phyloP scores from a whole-genome alignment of 2,888 invertebrate genomes.

The Patella pellucida region DNA sequence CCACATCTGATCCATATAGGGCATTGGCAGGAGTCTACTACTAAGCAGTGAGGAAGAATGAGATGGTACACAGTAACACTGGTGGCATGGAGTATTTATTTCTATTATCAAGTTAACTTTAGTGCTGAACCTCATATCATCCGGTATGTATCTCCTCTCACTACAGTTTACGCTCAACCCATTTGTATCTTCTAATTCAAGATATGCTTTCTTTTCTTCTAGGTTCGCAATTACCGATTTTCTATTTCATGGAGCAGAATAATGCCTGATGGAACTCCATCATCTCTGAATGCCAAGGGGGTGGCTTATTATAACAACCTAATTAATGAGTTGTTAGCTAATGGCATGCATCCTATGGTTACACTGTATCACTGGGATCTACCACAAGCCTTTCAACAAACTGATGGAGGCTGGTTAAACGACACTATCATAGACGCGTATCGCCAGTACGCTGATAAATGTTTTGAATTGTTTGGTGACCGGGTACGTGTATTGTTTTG shows the following conservation, averaged over 20 bases:
- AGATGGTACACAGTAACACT: too few relatives aligned
- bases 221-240: slow-evolving; percentile 69
- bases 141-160: too few relatives aligned
- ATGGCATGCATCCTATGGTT: slow-evolving; percentile 76
- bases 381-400: slow-evolving; percentile 65
- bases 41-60: too few relatives aligned
- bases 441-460: slow-evolving; percentile 60
- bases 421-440: slow-evolving; percentile 52
- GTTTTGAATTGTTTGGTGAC: slow-evolving; percentile 64
- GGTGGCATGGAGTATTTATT: too few relatives aligned
- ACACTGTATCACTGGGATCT: slow-evolving; percentile 74
- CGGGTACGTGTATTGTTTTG: slow-evolving; percentile 39
- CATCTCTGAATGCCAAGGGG: slow-evolving; percentile 77
- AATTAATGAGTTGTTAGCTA: slow-evolving; percentile 78
- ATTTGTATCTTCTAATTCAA: too few relatives aligned
- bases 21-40: too few relatives aligned
- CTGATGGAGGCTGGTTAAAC: slow-evolving; percentile 68
- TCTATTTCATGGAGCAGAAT: slow-evolving; percentile 81
- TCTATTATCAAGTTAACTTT: too few relatives aligned
- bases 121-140: too few relatives aligned
- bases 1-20: too few relatives aligned
- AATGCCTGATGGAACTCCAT: slow-evolving; percentile 76
- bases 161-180: too few relatives aligned
- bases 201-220: slow-evolving; percentile 10
- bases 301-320: slow-evolving; percentile 83